Percentiles rank a stretch among this genome's conserved stretches.
phyloP scores from a whole-genome alignment of 2,888 invertebrate species.

The Torymus texanus region DNA sequence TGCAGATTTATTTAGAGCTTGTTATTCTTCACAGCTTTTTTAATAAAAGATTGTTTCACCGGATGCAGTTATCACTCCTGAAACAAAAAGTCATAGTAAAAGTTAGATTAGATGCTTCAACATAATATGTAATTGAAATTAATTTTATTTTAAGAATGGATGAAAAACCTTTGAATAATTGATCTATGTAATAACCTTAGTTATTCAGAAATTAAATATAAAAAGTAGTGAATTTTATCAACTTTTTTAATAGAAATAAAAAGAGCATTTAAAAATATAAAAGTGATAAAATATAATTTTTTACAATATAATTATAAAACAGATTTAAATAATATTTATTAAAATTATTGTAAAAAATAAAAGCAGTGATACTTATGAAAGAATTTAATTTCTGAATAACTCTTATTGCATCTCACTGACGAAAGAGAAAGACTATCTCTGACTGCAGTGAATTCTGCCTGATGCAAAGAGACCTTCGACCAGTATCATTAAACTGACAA shows the following conservation, averaged over 20 bases:
- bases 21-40: constrained; percentile 47
- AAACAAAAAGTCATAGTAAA: constrained; percentile 32
- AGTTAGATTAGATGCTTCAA: constrained; percentile 32
- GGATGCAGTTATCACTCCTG: constrained; percentile 54
- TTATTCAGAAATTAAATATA: too few species aligned
- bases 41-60: constrained; percentile 50
- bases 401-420: background rate
- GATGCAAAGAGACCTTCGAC: constrained; percentile 33
- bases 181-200: too few species aligned
- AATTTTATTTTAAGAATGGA: background rate
- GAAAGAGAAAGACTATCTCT: constrained; percentile 18
- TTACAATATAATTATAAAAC: too few species aligned
- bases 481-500: constrained; percentile 37
- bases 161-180: too few species aligned
- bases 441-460: constrained; percentile 9
- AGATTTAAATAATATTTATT: too few species aligned
- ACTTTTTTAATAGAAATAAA: too few species aligned
- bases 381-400: constrained; percentile 12
- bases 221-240: too few species aligned
- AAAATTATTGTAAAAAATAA: too few species aligned
- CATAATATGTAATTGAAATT: constrained; percentile 21
- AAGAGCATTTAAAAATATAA: too few species aligned
- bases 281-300: too few species aligned
- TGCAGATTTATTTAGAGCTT: constrained; percentile 43
- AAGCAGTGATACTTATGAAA: too few species aligned